Evolutionary conservation across 2,888 invertebrate species (phyloP), one percentile per base, ranked within the genome.

Genomic region (Lapara coniferarum): DNA sequence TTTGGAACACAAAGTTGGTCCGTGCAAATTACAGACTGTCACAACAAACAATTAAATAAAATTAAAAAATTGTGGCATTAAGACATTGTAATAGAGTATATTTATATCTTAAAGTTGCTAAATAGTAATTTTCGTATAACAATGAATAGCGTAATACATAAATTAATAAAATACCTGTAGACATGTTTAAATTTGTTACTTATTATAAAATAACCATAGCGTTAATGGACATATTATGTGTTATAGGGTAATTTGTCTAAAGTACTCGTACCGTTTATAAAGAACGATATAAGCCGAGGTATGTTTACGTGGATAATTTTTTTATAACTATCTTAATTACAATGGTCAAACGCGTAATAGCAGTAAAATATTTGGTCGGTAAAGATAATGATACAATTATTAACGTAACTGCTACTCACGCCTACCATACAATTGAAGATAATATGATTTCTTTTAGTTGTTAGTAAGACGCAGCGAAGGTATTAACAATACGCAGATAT

Each of bases 301-400:
- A 49, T 19, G 19, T 49, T 63, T 63, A 49, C 49, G 25, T 19
- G 46, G 46, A 19, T 19, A 46, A 49, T 49, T 63, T 19, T 16
- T 49, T 49, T 63, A 19, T 49, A 63, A 63, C 49, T 12, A 63
- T 46, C 63, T 12, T 63, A 63, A 63, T 63, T 63, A 49, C 46
- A 49, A 49, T 49, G 49, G 19, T 19, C 19, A 46, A 49, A 16
- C 63, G 19, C 19, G 49, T 63, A 63, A 63, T 63, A 63, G 13
- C 46, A 46, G 49, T 49, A 49, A 49, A 63, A 63, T 49, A 63
- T 63, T 49, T 49, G 5, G 37, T 63, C 19, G 16, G 10, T 46
- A 58, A 68, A 30, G 57, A 30, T 58, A 51, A 49, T 52, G 49
- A 55, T 25, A 56, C 25, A 57, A 30, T 58, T 57, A 57, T 30